Evolutionary conservation across 2,113 vertebrate genomes (phyloP).

Genomic region (Glaucidium brasilianum): DNA sequence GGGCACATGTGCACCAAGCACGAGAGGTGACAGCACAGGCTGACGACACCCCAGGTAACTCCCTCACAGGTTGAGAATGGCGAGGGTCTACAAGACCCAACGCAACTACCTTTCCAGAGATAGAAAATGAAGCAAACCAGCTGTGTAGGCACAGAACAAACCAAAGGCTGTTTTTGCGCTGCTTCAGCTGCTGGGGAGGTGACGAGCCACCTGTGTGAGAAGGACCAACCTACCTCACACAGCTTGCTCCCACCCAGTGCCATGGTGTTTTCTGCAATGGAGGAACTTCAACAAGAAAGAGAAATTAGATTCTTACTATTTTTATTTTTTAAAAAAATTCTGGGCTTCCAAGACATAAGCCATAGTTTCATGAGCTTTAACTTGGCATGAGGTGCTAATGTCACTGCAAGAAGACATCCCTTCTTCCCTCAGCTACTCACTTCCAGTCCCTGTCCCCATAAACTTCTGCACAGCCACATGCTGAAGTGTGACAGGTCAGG

Average conservation of each 20-base stretch:
- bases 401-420: not conserved
- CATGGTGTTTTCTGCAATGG: not conserved
- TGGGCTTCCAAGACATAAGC: not conserved
- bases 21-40: accelerated
- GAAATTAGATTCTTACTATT: not conserved
- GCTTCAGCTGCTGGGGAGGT: not conserved
- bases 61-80: not conserved
- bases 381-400: not conserved
- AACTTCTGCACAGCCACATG: not conserved
- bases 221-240: not conserved
- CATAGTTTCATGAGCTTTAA: not conserved
- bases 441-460: not conserved
- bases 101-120: not conserved
- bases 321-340: not conserved
- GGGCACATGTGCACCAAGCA: accelerated
- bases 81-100: not conserved
- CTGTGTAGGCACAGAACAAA: not conserved
- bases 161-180: not conserved
- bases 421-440: not conserved
- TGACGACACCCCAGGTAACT: not conserved
- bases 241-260: not conserved
- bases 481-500: not conserved
- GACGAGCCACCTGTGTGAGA: not conserved
- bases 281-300: not conserved
- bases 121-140: not conserved